Evolutionary conservation across 2,888 invertebrate genomes (phyloP).

Genomic region (Cyclophora albipunctata): DNA sequence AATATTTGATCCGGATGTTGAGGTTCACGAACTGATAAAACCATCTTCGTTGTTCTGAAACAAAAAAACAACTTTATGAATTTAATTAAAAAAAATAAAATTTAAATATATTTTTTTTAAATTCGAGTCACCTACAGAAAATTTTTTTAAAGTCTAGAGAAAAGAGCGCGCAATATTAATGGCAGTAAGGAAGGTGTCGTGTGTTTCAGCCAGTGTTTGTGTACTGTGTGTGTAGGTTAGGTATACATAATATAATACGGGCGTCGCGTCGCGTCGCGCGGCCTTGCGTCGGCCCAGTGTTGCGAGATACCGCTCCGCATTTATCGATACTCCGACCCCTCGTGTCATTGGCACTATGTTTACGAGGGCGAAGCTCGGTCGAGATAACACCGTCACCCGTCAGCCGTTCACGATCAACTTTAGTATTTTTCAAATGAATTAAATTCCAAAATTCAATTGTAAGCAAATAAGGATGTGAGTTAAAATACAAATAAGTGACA

Average conservation of each 20-base stretch:
- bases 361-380: constrained; percentile 52
- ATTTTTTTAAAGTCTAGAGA: too few relatives aligned
- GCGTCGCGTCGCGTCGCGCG: constrained; percentile 40
- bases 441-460: constrained; percentile 21
- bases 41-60: constrained; percentile 59
- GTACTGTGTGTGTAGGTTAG: constrained; percentile 4
- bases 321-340: constrained; percentile 63
- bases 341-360: constrained; percentile 71
- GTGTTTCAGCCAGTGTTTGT: constrained; percentile 10
- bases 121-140: too few relatives aligned
- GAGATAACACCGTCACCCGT: constrained; percentile 46
- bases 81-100: neutral
- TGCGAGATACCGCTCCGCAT: constrained; percentile 46
- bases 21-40: constrained; percentile 31
- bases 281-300: constrained; percentile 66
- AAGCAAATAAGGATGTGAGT: neutral
- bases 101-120: too few relatives aligned
- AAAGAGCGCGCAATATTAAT: too few relatives aligned
- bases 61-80: constrained; percentile 23
- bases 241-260: too few relatives aligned
- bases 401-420: constrained; percentile 20
- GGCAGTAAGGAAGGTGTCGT: constrained; percentile 6
- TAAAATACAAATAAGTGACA: neutral
- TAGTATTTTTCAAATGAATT: constrained; percentile 4
- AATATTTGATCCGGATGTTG: constrained; percentile 17